Base-by-base conservation (phyloP, 2,888 invertebrate genomes). In the Caenorhabditis uteleia region DNA sequence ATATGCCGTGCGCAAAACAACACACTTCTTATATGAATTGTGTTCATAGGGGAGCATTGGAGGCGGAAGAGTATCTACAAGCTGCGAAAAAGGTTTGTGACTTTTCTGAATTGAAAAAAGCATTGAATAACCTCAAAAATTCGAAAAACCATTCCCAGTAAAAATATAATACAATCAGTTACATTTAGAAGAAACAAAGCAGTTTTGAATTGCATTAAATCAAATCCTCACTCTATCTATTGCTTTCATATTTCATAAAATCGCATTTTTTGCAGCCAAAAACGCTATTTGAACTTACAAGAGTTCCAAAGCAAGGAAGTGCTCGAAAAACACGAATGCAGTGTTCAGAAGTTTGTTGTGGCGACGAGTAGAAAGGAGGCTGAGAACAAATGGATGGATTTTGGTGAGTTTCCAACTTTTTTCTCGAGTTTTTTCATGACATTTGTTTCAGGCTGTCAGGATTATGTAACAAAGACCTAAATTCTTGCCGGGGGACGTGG, bases 401-500 rank as follows among this genome's bases (percentile, higher is more conserved):
- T 70, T 33, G 73, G 73, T 70, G 8, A 34, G 43, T 31, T 21
- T 2, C 14, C 7, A 21, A 2, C 20, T 20, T 33, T 33, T 33
- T 12, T n/a, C 14, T n/a, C n/a, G n/a, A n/a, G 4, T 14, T 21
- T 18, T 23, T 31, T 23, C 26, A 4, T 1, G 14, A 14, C 6
- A 23, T 33, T 31, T 38, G 6, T 89, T 66, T 42, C 80, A 91
- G 91, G 89, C 82, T 91, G 89, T 16, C 87, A 90, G 49, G 97
- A 99, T 84, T 98, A 94, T 86, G 97, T 98, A 1, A 89, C 98
- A 3, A 98, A 98, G 85, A 97, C 97, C 12, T 97, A 98, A 87
- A 92, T 98, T 75, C 87, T 97, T 71, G 97, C 98, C 47, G 97
- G 97, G 45, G 98, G 98, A 6, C 88, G 97, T 78, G 97, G 97